Base-by-base conservation (phyloP, 2,797 vertebrate species). In the Chlorospingus flavigularis region DNA sequence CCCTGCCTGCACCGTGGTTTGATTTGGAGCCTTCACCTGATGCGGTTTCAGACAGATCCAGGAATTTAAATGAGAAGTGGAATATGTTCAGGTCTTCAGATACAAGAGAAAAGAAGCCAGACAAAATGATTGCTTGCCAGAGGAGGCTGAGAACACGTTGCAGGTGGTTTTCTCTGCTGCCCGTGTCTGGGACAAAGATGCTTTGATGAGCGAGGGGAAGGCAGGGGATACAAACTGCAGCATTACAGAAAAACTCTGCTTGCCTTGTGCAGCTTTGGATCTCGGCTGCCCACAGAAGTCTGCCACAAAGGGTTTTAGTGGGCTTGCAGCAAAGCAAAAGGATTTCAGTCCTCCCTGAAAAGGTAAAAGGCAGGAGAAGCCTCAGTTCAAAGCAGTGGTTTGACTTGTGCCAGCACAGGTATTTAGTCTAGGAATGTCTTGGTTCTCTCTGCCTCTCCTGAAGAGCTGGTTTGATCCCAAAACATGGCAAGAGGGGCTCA, bases 261-360 rank as follows among this genome's bases (percentile, higher is more conserved):
- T 51, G 86, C 93, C 92, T 87, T 7, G 39, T 51, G 47, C 54
- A 37, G 89, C 91, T 88, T 66, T 92, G 91, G 50, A 55, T 65
- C 16, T 13, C 42, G 75, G 90, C 91, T 85, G 71, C 70, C 83
- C 71, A 30, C 83, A 63, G 82, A 92, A 62, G 30, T 26, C 68
- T 53, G 77, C 74, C 77, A 88, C 83, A 57, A 87, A 93, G 57
- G 72, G 25, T 35, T 94, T 91, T n/a, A 14, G 67, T 57, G 87
- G 39, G 72, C 86, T 93, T 83, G 74, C 89, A 86, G 86, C 91
- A 86, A 66, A 93, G 75, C n/a, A 13, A 31, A 94, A 85, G 25
- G 28, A 80, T 85, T 86, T 93, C 71, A 85, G 17, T 79, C 50
- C 90, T 85, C 71, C 71, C 63, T 26, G 68, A 28, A 70, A 77